phyloP scores from a whole-genome alignment of 1,140 invertebrate genomes.

The Phymastichus coffea region DNA sequence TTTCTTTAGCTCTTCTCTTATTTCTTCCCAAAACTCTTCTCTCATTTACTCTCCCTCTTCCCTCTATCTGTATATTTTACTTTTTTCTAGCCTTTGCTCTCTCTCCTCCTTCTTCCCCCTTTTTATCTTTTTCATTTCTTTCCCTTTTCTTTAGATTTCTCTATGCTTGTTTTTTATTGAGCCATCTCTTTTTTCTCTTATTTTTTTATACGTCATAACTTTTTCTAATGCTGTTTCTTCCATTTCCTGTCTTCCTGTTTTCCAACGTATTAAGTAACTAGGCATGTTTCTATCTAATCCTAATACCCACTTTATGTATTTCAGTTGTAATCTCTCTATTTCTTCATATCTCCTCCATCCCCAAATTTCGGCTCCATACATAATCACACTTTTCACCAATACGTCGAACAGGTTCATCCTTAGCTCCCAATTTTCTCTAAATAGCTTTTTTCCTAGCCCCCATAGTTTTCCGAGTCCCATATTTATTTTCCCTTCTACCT shows the following conservation, averaged over 20 bases:
- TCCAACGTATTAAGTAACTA: not conserved
- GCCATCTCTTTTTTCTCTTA: not conserved
- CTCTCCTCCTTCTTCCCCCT: too few species aligned
- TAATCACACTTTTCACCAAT: conserved; percentile 1
- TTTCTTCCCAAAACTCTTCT: too few species aligned
- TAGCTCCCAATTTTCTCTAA: not conserved
- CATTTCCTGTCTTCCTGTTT: not conserved
- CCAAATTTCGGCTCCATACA: conserved; percentile 11
- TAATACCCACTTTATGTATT: conserved; percentile 26
- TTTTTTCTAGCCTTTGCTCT: too few species aligned
- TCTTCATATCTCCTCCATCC: too few species aligned
- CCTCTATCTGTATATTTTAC: too few species aligned
- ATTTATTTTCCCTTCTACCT: conserved; percentile 7
- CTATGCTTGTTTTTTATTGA: too few species aligned
- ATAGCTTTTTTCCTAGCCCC: conserved; percentile 10
- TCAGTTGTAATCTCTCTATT: not conserved
- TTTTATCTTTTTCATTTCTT: too few species aligned
- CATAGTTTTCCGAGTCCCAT: not conserved
- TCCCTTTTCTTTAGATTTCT: too few species aligned
- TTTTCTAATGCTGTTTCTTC: not conserved
- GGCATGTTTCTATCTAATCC: conserved; percentile 9
- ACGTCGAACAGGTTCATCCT: conserved; percentile 8
- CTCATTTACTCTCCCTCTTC: too few species aligned
- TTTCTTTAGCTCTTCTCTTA: too few species aligned
- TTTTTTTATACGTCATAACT: conserved; percentile 9